A percentile compares a stretch with the other conserved stretches of the same genome.
Evolutionary conservation across 2,888 invertebrate species (phyloP).

Genomic region (Cryptus viduatorius): DNA sequence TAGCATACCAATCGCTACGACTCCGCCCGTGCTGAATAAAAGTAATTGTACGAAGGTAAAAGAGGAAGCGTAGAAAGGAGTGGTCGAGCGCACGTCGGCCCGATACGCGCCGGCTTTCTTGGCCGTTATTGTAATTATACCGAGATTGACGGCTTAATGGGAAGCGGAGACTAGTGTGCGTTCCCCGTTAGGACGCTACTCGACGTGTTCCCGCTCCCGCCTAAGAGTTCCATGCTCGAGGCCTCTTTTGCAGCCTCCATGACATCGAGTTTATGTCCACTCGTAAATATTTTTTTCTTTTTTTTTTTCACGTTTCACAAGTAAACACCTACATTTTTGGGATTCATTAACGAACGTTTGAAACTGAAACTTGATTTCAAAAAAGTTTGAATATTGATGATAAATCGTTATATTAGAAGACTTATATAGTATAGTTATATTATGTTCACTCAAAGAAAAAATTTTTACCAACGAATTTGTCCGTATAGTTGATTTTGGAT

Average conservation of each 20-base stretch:
- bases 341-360: neutral
- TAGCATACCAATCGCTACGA: neutral
- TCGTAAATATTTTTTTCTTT: neutral
- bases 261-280: neutral
- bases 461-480: neutral
- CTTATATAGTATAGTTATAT: neutral
- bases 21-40: constrained; percentile 50
- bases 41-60: constrained; percentile 60
- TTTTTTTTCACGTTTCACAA: neutral
- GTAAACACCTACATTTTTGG: neutral
- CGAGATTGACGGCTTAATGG: constrained; percentile 74
- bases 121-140: constrained; percentile 72
- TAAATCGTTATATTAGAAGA: neutral
- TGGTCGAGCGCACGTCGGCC: constrained; percentile 31
- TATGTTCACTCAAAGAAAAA: neutral
- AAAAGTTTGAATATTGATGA: neutral
- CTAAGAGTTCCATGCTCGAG: neutral
- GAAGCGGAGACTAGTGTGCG: constrained; percentile 45
- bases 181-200: constrained; percentile 59
- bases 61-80: constrained; percentile 47
- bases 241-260: constrained; percentile 1
- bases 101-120: constrained; percentile 40
- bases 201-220: constrained; percentile 45
- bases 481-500: neutral
- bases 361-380: neutral